Conservation (phyloP, 2,888 invertebrate genomes). For the Thumatha senex region DNA sequence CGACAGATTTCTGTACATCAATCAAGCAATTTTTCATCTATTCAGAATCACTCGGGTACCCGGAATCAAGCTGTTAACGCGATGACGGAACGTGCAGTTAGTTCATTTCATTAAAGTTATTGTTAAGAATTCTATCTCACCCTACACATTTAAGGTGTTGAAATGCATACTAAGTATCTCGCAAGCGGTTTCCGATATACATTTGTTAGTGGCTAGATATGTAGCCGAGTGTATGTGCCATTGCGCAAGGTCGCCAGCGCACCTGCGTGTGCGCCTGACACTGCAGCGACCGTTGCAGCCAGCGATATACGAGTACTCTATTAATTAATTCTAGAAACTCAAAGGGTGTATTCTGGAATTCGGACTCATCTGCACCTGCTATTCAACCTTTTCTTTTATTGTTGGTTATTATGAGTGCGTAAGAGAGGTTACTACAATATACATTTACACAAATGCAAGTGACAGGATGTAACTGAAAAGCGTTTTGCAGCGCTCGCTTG, state of each 20-base stretch:
- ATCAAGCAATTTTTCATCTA: conserved; percentile 64
- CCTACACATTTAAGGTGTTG: conserved; percentile 57
- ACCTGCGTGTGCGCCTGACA: conserved; percentile 61
- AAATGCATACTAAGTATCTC: conserved; percentile 67
- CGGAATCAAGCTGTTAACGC: conserved; percentile 49
- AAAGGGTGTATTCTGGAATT: conserved; percentile 57
- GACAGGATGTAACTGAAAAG: conserved; percentile 51
- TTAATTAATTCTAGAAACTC: conserved; percentile 46
- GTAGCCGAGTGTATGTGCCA: conserved; percentile 61
- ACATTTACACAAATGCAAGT: conserved; percentile 27
- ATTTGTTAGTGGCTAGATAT: conserved; percentile 65
- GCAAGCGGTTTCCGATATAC: conserved; percentile 72
- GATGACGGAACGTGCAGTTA: conserved; percentile 52
- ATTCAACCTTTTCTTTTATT: conserved; percentile 26
- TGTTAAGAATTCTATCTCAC: conserved; percentile 43
- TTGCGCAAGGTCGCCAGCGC: conserved; percentile 76
- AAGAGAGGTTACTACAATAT: conserved; percentile 18
- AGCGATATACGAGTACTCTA: conserved; percentile 51
- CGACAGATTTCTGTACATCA: conserved; percentile 62
- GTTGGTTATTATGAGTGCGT: conserved; percentile 3
- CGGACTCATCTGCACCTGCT: conserved; percentile 50
- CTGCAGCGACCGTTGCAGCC: conserved; percentile 70
- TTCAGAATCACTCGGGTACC: conserved; percentile 27
- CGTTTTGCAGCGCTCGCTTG: conserved; percentile 62
- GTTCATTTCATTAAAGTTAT: conserved; percentile 33